Conservation (phyloP, 2,888 invertebrate species). For the Napeogenes sylphis region DNA sequence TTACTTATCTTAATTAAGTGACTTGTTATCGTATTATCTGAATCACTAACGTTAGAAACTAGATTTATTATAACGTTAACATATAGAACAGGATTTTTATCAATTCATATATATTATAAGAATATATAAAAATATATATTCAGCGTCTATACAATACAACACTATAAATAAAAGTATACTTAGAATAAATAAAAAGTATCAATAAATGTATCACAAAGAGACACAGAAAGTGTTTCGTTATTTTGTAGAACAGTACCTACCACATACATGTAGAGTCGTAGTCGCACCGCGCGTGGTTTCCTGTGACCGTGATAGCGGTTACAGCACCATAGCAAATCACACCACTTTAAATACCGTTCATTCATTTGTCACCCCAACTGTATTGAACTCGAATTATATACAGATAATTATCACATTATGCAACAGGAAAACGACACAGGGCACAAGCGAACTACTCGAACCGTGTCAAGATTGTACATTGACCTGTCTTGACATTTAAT, state of each 20-base stretch:
- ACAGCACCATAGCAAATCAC: slow-evolving; percentile 25
- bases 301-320: slow-evolving; percentile 44
- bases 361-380: slow-evolving; percentile 22
- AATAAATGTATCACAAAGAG: slow-evolving; percentile 9
- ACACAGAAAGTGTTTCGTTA: slow-evolving; percentile 28
- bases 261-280: slow-evolving; percentile 52
- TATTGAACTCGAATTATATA: slow-evolving; percentile 23
- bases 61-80: too few relatives aligned
- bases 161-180: not conserved
- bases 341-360: slow-evolving; percentile 38
- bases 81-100: too few relatives aligned
- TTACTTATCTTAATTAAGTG: too few relatives aligned
- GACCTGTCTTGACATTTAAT: slow-evolving; percentile 29
- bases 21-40: too few relatives aligned
- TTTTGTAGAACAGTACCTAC: slow-evolving; percentile 45
- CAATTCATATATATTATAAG: too few relatives aligned
- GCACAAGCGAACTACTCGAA: slow-evolving; percentile 33
- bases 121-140: too few relatives aligned
- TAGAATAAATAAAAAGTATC: not conserved
- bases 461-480: slow-evolving; percentile 32
- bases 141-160: too few relatives aligned
- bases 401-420: slow-evolving; percentile 32
- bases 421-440: slow-evolving; percentile 35
- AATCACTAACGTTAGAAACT: too few relatives aligned
- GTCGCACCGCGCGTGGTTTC: slow-evolving; percentile 60